Conservation (phyloP, 1,140 invertebrate species). For the Heliconius hewitsoni region DNA sequence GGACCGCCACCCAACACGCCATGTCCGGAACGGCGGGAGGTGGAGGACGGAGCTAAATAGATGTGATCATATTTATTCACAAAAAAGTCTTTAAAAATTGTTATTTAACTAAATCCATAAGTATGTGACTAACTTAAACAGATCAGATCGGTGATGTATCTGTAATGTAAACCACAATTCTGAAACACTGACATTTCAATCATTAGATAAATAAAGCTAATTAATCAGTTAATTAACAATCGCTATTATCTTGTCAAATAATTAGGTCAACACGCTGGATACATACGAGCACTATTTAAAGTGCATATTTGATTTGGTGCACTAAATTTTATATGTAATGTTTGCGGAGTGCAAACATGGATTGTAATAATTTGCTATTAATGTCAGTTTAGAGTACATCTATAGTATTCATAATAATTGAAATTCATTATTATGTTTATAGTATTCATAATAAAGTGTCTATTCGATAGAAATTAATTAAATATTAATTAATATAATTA, state of each 20-base stretch:
- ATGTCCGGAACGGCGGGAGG: too few species aligned
- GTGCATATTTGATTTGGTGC: conserved; percentile 1
- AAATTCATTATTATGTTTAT: too few species aligned
- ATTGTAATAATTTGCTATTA: background rate
- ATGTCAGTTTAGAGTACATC: background rate
- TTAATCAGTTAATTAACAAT: conserved; percentile 23
- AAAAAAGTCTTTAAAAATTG: background rate
- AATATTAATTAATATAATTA: too few species aligned
- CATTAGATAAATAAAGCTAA: conserved; percentile 17
- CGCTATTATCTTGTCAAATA: conserved; percentile 18
- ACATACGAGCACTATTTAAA: background rate
- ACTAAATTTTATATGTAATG: conserved; percentile 5
- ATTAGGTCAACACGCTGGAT: conserved; percentile 9
- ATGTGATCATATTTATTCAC: too few species aligned
- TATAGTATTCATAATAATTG: background rate
- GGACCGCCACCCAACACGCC: too few species aligned
- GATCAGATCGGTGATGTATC: background rate
- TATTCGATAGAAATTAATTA: too few species aligned
- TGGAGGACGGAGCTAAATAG: too few species aligned
- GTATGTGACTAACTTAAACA: background rate
- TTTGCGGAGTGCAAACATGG: background rate
- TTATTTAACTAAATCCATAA: background rate
- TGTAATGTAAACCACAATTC: conserved; percentile 1
- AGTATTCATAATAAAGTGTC: too few species aligned
- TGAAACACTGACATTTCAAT: conserved; percentile 19